Base-by-base conservation (phyloP, 2,888 invertebrate genomes). In the Tetranychus truncatus region DNA sequence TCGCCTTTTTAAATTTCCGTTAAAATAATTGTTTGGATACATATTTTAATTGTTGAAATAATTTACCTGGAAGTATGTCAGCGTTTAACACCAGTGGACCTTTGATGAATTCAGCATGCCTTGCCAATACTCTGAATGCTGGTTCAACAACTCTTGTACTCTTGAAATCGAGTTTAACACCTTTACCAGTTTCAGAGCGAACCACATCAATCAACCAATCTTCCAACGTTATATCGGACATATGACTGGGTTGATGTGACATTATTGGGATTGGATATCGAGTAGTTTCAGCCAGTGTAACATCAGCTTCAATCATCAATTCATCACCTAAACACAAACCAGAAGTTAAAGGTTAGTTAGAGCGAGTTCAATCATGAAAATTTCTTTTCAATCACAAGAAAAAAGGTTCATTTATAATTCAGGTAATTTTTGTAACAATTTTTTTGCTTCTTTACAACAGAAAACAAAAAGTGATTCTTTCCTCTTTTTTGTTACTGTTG, bases 151-250 rank as follows among this genome's bases (percentile, higher is more conserved):
- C 81, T 78, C 82, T 81, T 66, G 81, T 81, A 66, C 80, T 80
- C 76, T 82, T 82, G 77, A 83, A 82, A 77, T 83, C 82, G n/a
- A 83, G 78, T 75, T 83, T 83, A 67, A 83, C 81, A 2, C 82
- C 83, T 76, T 83, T 83, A 11, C 78, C 76, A 78, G 34, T 75
- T 66, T 78, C 79, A 45, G 71, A 79, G 76, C 73, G 81, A 75
- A 75, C 76, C 46, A 79, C 75, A 75, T 79, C 79, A 6, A 78
- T 77, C 18, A 83, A 77, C 82, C 82, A 83, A 24, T 81, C 80
- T 21, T 81, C 81, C 55, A 83, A 78, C 0, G 81, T 81, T 11
- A 83, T 77, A 67, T 82, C 81, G 76, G 81, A 80, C 75, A 80
- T 79, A n/a, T 79, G 80, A 7, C 78, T 78, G 1, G 82, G 81